Evolutionary conservation across 2,888 invertebrate species (phyloP).

Genomic region (Ernsta delagoae): DNA sequence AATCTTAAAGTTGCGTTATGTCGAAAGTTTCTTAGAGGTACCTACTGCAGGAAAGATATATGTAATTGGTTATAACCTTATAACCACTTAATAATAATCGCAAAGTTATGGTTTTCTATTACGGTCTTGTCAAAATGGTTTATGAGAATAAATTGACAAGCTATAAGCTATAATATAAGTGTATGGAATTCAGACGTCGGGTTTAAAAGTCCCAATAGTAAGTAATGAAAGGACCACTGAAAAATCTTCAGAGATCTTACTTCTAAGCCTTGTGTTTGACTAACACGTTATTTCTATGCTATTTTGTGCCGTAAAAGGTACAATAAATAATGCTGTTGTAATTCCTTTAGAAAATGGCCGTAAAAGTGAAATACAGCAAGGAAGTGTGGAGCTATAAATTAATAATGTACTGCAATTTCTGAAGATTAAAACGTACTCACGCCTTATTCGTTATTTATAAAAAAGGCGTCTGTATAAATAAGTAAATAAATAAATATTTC

Average conservation of each 20-base stretch:
- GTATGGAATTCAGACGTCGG: conserved; percentile 45
- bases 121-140: neutral
- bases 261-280: no score
- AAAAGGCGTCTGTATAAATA: no score
- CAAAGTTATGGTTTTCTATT: neutral
- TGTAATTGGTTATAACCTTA: no score
- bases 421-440: neutral
- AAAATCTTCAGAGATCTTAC: no score
- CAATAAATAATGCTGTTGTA: neutral
- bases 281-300: neutral
- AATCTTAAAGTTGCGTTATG: neutral
- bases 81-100: neutral
- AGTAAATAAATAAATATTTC: no score
- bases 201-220: conserved; percentile 37
- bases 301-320: neutral
- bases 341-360: neutral
- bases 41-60: no score
- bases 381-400: neutral
- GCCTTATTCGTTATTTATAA: neutral
- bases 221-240: no score
- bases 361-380: neutral
- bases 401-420: neutral
- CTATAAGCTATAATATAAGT: neutral
- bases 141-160: neutral
- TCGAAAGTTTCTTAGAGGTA: no score